Base-by-base conservation (phyloP, 2,888 invertebrate species). In the Hololepta plana region DNA sequence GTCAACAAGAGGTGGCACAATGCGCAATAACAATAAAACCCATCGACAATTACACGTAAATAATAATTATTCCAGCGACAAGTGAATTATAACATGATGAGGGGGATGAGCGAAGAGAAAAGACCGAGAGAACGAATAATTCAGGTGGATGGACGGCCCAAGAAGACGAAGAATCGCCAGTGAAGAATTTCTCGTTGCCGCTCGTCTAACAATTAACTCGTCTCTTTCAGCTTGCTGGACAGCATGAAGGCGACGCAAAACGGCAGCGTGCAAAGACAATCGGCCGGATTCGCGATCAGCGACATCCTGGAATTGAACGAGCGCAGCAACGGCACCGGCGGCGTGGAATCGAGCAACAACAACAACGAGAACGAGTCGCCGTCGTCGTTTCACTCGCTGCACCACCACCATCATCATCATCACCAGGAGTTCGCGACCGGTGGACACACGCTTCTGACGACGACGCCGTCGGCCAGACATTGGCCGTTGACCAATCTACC, bases 241-340 rank as follows among this genome's bases (percentile, higher is more conserved):
- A 75, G 72, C 42, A 77, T 79, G 67, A 79, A 79, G 56, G 73
- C 77, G 64, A 74, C 75, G 4, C 38, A 40, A 24, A 34, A 31
- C 20, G 36, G 30, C 15, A 33, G 30, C n/a, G 35, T 35, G 27
- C 74, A 74, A 45, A 63, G 77, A 40, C 51, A 49, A 34, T 67
- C 80, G 1, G 74, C 74, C 21, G 81, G 88, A 32, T 91, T 91
- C 56, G 84, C 85, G 46, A 90, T 91, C 44, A 82, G 87, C 41
- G 90, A 91, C 53, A 90, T 91, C 45, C 62, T 91, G 45, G 88
- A 91, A 42, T 62, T 91, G 42, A 87, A 87, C 45, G 80, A 80
- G 28, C 23, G 27, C 39, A 42, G 47, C 28, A 38, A 39, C 63
- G 62, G 35, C 53, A 60, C 37, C 52, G 35, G 54, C 15, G 62